Base-by-base conservation (phyloP, 1,140 invertebrate species). In the Branchinecta lynchi region DNA sequence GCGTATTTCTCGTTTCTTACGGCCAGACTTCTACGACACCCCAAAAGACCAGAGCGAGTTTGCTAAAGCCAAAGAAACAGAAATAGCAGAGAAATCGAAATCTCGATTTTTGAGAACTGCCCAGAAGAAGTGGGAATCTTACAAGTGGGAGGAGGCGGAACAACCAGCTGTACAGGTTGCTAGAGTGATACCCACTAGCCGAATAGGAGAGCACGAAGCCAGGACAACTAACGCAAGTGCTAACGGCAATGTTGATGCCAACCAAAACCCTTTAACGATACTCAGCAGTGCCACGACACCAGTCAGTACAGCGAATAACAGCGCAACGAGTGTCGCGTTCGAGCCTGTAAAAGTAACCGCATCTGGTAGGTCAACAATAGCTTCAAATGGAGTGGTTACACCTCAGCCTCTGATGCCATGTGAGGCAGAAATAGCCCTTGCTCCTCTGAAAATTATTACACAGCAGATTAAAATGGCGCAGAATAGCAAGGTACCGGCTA, bases 11-110 rank as follows among this genome's bases (percentile, higher is more conserved):
- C 66, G 74, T 7, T 74, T 74, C 69, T 67, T 89, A 68, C 79
- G 88, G 10, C 86, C 88, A 0, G 88, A 90, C 75, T 89, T 90
- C 75, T 90, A 87, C 73, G 88, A 89, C 68, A 81, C 86, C 0
- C 84, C 86, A 0, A 77, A 83, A 60, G 86, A 88, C 72, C 86
- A 88, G 71, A 87, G 83, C 75, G 77, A 82, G n/a, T 85, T 84
- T 72, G 79, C 82, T 0, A 86, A 86, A 70, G 85, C 70, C 8
- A 32, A 51, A 65, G 84, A 72, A 76, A 73, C 76, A 66, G 78
- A 81, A 76, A 43, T 17, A 15, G 78, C 80, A 68, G 80, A 81
- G 74, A 76, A 75, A 51, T 75, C 76, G 15, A 76, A 74, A 60
- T 69, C 76, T 69, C 76, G 77, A 44, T 81, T 82, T 67, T 45